Evolutionary conservation across 23 tunicate species (phyloP), one percentile per base, ranked within the genome.

Genomic region (Diplosoma virens): DNA sequence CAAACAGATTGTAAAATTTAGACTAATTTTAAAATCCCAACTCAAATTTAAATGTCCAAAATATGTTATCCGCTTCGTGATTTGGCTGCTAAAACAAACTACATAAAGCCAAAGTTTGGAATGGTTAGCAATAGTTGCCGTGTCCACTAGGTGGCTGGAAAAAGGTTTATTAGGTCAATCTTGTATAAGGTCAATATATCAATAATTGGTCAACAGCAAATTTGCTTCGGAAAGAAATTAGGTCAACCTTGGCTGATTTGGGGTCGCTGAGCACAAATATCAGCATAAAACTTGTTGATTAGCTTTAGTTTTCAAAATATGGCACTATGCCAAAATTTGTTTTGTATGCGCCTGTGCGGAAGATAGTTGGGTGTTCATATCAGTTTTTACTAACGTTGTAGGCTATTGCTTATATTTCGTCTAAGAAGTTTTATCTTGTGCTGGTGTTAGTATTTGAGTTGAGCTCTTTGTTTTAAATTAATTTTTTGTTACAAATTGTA

Each of bases 151-250:
- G n/a, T n/a, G n/a, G n/a, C n/a, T n/a, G n/a, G n/a, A n/a, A n/a
- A n/a, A n/a, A n/a, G n/a, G n/a, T n/a, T n/a, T n/a, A n/a, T n/a
- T n/a, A n/a, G n/a, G n/a, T n/a, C n/a, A n/a, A n/a, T n/a, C n/a
- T n/a, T n/a, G n/a, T n/a, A n/a, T n/a, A n/a, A n/a, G n/a, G n/a
- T n/a, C n/a, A n/a, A n/a, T n/a, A n/a, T n/a, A n/a, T n/a, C n/a
- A n/a, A n/a, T n/a, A n/a, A n/a, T 26, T 36, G 75, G 75, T 68
- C 75, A 36, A 68, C 75, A 37, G 54, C 75, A 25, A 68, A 68
- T 68, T 17, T 68, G 75, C 25, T 68, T 68, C 54, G 18, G 21
- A 68, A 68, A 68, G 26, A 28, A 68, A 36, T 68, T 5, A 37
- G 54, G 75, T 68, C 75, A 68, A 68, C 37, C 54, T 68, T 36